These are phyloP conservation scores for Eupithecia exiguata DNA, from an alignment of 2,888 invertebrate genomes.

Conservation along the genomic window DNA sequence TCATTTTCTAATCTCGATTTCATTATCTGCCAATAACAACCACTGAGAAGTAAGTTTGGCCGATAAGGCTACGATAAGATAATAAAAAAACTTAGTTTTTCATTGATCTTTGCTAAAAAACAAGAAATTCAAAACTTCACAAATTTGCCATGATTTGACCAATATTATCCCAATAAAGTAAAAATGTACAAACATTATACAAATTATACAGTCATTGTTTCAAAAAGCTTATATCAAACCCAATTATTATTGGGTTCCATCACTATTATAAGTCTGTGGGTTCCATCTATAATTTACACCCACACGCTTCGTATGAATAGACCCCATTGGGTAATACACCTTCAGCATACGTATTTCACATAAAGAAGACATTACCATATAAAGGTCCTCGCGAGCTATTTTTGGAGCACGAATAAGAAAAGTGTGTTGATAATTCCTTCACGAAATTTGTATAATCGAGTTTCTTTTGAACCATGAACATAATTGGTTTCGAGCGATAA, in stretches of 20 bases:
- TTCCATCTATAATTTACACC: not conserved
- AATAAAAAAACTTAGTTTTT: too few relatives aligned
- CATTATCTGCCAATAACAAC: too few relatives aligned
- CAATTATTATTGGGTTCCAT: not conserved
- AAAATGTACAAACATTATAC: not conserved
- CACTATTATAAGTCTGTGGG: too few relatives aligned
- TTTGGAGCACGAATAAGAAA: not conserved
- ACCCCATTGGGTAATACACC: not conserved
- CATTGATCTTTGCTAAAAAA: too few relatives aligned
- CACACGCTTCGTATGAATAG: not conserved
- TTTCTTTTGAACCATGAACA: not conserved
- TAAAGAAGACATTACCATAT: constrained; percentile 1
- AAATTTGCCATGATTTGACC: too few relatives aligned
- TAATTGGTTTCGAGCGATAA: not conserved
- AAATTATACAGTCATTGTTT: not conserved
- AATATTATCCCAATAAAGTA: too few relatives aligned
- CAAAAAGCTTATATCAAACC: not conserved
- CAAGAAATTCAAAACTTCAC: too few relatives aligned
- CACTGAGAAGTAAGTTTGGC: too few relatives aligned
- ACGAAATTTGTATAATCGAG: not conserved
- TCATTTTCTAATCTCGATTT: too few relatives aligned
- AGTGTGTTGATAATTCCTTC: not conserved
- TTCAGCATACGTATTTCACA: not conserved
- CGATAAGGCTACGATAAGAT: too few relatives aligned
- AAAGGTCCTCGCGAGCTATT: not conserved